Base-by-base conservation (phyloP, 2,113 vertebrate species). In the Hystrix brachyura region DNA sequence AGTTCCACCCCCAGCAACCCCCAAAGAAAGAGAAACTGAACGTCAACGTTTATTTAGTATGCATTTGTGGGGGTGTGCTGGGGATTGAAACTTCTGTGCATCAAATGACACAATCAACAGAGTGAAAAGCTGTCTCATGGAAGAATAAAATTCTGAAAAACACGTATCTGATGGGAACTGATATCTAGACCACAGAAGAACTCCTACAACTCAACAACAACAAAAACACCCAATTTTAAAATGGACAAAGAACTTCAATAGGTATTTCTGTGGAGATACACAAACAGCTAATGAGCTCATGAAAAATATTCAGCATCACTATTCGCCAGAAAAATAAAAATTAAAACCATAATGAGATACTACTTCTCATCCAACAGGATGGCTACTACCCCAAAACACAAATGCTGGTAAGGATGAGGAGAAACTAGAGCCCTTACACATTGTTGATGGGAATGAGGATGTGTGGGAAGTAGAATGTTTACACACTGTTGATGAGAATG, bases 41-140 rank as follows among this genome's bases (percentile, higher is more conserved):
- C 25, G 91, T 83, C 57, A 91, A 87, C 76, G 67, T 76, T 25
- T 67, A 83, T 38, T 38, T 38, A 38, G 38, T 38, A 38, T 38
- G 38, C 38, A 38, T 38, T 38, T 38, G 38, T 38, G 38, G 38
- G 38, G 2, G 38, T 38, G 38, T 38, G 38, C 38, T 38, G 38
- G 38, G 38, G 38, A 38, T 38, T 38, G 38, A 81, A 87, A 74
- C 10, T 38, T 80, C 11, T 62, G 51, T 78, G 67, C 32, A 86
- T 90, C 64, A 55, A 91, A 87, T 25, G 82, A 87, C 59, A 86
- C 17, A 59, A 90, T 79, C n/a, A 85, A 94, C 1, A 85, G 53
- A 85, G 67, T 91, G 51, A 72, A 91, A 87, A 87, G 74, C 32
- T 15, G 62, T 82, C 67, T 34, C 7, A n/a, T 27, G 23, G 51